Conservation (phyloP, 1,140 invertebrate genomes). For the Achroia grisella region DNA sequence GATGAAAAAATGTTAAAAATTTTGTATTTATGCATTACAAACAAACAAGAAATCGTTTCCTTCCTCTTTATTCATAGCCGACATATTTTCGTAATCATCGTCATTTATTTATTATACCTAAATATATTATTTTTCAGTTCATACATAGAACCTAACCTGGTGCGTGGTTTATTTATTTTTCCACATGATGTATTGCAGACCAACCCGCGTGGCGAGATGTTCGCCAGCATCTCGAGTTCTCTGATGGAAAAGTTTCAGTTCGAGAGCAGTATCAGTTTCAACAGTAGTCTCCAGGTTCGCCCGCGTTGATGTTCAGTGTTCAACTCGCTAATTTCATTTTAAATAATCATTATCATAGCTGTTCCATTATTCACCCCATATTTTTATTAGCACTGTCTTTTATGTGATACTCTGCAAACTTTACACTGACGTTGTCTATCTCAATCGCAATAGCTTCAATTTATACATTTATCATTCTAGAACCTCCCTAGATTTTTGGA, state of each 20-base stretch:
- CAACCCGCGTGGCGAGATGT: conserved; percentile 85
- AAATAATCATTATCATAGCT: background rate
- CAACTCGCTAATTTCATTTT: conserved; percentile 13
- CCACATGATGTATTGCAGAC: conserved; percentile 73
- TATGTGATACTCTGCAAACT: background rate
- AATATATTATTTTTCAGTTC: conserved; percentile 60
- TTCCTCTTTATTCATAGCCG: no score
- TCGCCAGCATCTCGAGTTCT: conserved; percentile 86
- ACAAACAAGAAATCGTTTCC: no score
- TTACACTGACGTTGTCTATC: background rate
- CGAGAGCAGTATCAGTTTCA: conserved; percentile 82
- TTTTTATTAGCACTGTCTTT: background rate
- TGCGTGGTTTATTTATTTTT: conserved; percentile 43
- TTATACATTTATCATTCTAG: background rate
- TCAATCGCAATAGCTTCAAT: no score
- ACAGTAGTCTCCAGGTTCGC: conserved; percentile 81
- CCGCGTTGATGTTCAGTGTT: conserved; percentile 47
- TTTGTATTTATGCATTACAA: no score
- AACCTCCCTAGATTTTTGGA: no score
- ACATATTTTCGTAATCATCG: no score
- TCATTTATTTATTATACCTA: conserved; percentile 30
- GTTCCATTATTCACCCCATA: background rate
- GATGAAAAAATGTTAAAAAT: no score
- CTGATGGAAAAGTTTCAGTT: conserved; percentile 86
- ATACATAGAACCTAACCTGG: conserved; percentile 14